These are phyloP conservation scores for Enteromius mattozi DNA, from an alignment of 2,797 vertebrate genomes.

Conservation along the genomic window DNA sequence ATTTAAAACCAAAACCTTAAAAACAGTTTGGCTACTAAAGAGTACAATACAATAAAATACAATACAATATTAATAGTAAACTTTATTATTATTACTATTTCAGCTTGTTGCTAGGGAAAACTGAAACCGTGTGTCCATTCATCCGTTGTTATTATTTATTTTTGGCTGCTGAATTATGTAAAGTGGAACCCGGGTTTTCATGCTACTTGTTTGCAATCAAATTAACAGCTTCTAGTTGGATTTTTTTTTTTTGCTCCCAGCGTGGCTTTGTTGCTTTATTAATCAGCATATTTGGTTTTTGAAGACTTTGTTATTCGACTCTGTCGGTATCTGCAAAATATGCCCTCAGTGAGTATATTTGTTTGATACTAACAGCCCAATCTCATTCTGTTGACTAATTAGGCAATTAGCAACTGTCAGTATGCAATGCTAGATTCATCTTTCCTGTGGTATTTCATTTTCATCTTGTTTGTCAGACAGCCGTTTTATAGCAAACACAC, in stretches of 20 bases:
- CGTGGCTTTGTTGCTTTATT: conserved; percentile 45
- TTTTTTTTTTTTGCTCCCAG: neutral
- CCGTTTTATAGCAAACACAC: conserved; percentile 9
- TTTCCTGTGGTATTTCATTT: conserved; percentile 9
- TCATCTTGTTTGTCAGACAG: conserved; percentile 30
- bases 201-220: neutral
- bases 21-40: neutral
- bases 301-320: conserved; percentile 39
- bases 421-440: conserved; percentile 22
- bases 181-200: neutral
- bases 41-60: too few relatives aligned
- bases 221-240: neutral
- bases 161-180: neutral
- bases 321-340: conserved; percentile 30
- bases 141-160: too few relatives aligned
- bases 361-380: conserved; percentile 50
- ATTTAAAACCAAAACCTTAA: neutral
- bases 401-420: conserved; percentile 57
- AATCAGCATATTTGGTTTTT: conserved; percentile 42
- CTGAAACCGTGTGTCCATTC: too few relatives aligned
- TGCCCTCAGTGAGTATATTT: conserved; percentile 20
- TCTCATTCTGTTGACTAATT: conserved; percentile 56
- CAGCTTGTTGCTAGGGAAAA: too few relatives aligned
- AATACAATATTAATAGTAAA: too few relatives aligned
- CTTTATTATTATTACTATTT: too few relatives aligned